phyloP scores from a whole-genome alignment of 2,113 vertebrate species.

The Engystomops pustulosus region DNA sequence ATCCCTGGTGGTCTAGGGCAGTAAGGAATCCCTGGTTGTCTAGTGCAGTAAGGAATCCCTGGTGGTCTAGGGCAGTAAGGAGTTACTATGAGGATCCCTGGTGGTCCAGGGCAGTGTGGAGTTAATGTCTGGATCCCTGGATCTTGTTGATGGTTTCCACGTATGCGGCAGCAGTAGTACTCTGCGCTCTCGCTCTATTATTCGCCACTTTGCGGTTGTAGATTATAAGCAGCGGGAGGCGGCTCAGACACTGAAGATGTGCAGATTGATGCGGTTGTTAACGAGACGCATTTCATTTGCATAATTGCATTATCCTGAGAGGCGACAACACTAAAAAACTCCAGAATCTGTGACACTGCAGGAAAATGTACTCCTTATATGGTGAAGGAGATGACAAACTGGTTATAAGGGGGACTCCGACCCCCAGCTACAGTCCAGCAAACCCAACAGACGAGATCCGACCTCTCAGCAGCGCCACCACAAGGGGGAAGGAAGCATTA shows the following conservation, averaged over 20 bases:
- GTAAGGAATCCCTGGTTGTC: no score
- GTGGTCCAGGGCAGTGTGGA: neutral
- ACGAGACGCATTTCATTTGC: neutral
- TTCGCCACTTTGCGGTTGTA: neutral
- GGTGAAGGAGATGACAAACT: no score
- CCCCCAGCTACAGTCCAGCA: no score
- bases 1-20: no score
- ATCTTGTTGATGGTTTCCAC: constrained; percentile 8
- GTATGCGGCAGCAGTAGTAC: neutral
- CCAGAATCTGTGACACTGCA: no score
- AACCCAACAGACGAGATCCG: no score
- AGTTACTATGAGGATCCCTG: neutral
- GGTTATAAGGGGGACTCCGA: no score
- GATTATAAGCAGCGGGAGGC: neutral
- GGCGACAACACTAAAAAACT: neutral
- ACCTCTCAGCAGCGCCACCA: neutral
- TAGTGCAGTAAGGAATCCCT: neutral
- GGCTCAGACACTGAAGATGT: neutral
- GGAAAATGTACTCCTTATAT: no score
- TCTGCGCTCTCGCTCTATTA: neutral
- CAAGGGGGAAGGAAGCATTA: neutral
- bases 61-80: neutral
- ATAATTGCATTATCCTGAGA: constrained; percentile 6
- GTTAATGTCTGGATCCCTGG: neutral
- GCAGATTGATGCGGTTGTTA: neutral